Percentiles rank a stretch among this genome's conserved stretches.
Evolutionary conservation across 2,888 invertebrate genomes (phyloP).

Genomic region (Enoplolaimus lenunculus): DNA sequence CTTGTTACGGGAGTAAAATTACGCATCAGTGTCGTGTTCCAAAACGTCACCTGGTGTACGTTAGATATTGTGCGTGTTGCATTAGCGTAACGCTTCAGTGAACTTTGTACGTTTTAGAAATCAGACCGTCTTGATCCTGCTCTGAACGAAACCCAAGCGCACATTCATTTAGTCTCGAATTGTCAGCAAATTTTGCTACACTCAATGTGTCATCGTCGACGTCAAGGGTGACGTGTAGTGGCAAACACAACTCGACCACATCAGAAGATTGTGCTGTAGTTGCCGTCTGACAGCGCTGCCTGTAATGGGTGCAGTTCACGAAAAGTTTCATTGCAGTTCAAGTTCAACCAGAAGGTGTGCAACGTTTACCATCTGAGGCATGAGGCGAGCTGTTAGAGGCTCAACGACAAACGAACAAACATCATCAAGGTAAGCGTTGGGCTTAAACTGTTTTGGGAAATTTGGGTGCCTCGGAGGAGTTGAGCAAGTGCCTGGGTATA

Average conservation of each 20-base stretch:
- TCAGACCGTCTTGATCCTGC: conserved; percentile 67
- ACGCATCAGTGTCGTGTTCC: no score
- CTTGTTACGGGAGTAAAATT: no score
- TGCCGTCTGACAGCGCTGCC: not conserved
- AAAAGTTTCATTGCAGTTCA: not conserved
- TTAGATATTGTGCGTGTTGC: no score
- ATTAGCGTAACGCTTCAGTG: no score
- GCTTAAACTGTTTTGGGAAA: no score
- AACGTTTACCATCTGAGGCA: conserved; percentile 30
- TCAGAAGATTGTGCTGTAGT: not conserved
- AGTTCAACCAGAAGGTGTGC: not conserved
- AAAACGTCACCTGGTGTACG: no score
- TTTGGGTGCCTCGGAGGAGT: no score
- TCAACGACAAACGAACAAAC: conserved; percentile 49
- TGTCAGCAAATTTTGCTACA: conserved; percentile 42
- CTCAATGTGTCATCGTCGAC: not conserved
- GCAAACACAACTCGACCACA: not conserved
- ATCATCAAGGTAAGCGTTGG: conserved; percentile 62
- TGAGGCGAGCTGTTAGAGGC: conserved; percentile 46
- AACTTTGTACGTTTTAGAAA: conserved; percentile 26
- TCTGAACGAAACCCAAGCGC: conserved; percentile 65
- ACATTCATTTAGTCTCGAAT: conserved; percentile 58
- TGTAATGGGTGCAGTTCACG: not conserved
- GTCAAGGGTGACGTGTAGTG: not conserved
- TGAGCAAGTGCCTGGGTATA: no score